Percentiles rank a stretch among this genome's conserved stretches.
Conservation (phyloP, 2,113 vertebrate species). For the Nycticryphes semicollaris region DNA sequence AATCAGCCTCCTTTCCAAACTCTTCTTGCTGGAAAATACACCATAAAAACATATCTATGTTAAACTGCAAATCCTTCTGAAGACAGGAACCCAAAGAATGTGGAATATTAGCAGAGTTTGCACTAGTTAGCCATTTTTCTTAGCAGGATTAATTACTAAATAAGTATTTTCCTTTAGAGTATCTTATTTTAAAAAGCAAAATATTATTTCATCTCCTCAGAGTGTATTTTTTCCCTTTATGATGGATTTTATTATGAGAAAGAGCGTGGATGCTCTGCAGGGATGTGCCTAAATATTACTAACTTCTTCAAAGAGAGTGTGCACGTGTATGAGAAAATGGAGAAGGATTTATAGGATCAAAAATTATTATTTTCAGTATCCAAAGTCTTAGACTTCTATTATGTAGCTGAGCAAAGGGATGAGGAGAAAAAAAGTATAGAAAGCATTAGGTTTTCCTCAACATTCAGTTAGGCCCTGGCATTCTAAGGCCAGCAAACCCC, state of each 20-base stretch:
- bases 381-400: not conserved
- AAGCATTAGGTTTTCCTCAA: not conserved
- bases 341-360: not conserved
- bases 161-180: not conserved
- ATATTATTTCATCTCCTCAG: not conserved
- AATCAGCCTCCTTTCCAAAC: not conserved
- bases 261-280: not conserved
- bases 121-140: not conserved
- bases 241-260: not conserved
- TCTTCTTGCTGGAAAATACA: not conserved
- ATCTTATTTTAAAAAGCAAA: not conserved
- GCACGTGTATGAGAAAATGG: not conserved
- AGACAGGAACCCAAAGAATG: not conserved
- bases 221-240: not conserved
- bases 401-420: not conserved
- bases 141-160: not conserved
- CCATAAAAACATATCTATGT: not conserved
- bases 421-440: not conserved
- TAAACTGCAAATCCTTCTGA: not conserved
- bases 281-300: not conserved
- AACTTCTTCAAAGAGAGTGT: not conserved
- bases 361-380: not conserved
- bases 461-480: not conserved
- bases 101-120: not conserved
- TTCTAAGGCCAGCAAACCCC: rapidly evolving